These are phyloP conservation scores for Pitta sordida DNA, from an alignment of 2,113 vertebrate species.

Conservation along the genomic window DNA sequence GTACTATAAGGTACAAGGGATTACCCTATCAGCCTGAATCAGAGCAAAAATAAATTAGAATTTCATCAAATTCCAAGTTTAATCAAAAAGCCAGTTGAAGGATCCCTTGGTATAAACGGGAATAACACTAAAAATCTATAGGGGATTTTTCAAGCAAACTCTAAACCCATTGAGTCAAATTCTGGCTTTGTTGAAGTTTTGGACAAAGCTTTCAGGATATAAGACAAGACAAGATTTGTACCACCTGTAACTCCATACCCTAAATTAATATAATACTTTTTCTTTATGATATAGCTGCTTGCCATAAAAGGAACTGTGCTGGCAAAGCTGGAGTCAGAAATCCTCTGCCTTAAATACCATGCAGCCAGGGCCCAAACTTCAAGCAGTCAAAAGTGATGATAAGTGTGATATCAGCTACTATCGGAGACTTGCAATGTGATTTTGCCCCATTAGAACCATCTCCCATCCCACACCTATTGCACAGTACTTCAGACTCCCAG, in stretches of 20 bases:
- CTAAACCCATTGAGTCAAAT: background rate
- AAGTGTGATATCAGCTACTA: background rate
- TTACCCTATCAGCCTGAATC: background rate
- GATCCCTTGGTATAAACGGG: background rate
- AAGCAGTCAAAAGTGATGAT: background rate
- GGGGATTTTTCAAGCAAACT: background rate
- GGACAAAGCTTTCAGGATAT: background rate
- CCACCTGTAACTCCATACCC: background rate
- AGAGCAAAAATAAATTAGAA: background rate
- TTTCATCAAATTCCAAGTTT: background rate
- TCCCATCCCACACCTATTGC: background rate
- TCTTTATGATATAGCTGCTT: background rate
- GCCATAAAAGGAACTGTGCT: background rate
- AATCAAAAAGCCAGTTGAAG: background rate
- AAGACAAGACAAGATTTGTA: background rate
- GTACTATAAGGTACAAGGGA: background rate
- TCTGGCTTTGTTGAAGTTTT: background rate
- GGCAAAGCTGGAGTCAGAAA: background rate
- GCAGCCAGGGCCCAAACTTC: background rate
- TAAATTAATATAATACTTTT: background rate
- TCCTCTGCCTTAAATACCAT: background rate
- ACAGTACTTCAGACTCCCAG: background rate
- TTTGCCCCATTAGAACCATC: background rate
- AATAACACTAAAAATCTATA: background rate
- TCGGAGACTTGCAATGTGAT: rapidly evolving